These are phyloP conservation scores for Marisa cornuarietis DNA, from an alignment of 1,140 invertebrate genomes.

Conservation along the genomic window DNA sequence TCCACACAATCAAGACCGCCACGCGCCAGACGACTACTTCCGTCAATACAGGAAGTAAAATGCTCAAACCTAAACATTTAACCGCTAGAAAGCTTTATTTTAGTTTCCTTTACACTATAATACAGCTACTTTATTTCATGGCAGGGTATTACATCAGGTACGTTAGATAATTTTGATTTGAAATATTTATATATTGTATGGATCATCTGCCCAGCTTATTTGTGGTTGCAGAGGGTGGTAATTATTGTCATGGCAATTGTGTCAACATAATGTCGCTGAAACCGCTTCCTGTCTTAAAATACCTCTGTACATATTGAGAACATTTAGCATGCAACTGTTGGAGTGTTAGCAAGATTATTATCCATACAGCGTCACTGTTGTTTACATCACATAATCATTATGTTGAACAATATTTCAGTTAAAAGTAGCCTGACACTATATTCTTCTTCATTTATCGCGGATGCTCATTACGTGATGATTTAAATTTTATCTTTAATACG, in stretches of 20 bases:
- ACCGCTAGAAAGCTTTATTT: too few species aligned
- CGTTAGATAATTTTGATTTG: neutral
- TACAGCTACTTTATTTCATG: too few species aligned
- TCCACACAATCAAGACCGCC: too few species aligned
- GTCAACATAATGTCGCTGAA: conserved; percentile 11
- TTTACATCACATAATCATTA: neutral
- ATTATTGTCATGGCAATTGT: conserved; percentile 28
- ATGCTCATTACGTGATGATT: too few species aligned
- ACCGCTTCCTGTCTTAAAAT: neutral
- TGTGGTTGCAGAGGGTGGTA: neutral
- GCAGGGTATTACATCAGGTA: neutral
- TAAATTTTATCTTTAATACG: too few species aligned
- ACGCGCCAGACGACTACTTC: too few species aligned
- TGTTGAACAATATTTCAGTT: neutral
- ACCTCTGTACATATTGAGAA: neutral
- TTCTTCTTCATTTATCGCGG: too few species aligned
- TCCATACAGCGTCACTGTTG: neutral
- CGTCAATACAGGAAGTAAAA: too few species aligned
- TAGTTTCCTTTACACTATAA: too few species aligned
- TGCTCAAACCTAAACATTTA: too few species aligned
- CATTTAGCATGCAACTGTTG: neutral
- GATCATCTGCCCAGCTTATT: too few species aligned
- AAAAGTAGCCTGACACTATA: neutral
- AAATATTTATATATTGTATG: too few species aligned
- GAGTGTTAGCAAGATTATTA: neutral